A percentile compares a stretch with the other conserved stretches of the same genome.
phyloP scores from a whole-genome alignment of 2,797 vertebrate genomes.

The Sparidentex hasta region DNA sequence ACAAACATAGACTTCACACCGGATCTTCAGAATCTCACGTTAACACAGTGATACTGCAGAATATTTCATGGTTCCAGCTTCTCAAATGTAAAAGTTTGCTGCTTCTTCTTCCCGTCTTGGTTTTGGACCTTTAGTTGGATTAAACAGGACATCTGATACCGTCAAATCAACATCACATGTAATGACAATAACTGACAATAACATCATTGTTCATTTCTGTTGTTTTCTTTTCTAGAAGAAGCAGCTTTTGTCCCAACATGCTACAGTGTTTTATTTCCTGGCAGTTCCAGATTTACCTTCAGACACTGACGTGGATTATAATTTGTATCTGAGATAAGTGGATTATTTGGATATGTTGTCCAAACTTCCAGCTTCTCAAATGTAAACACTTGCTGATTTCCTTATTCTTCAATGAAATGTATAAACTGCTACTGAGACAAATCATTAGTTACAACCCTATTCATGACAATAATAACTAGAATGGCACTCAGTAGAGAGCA shows the following conservation, averaged over 20 bases:
- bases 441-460: not conserved
- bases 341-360: not conserved
- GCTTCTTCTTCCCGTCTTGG: not conserved
- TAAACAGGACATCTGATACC: not conserved
- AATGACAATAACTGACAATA: not conserved
- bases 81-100: not conserved
- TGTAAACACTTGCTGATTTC: not conserved
- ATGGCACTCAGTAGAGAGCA: too few relatives aligned
- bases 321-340: not conserved
- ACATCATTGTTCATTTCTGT: not conserved
- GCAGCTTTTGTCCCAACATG: too few relatives aligned
- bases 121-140: not conserved
- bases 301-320: not conserved
- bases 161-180: not conserved
- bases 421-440: too few relatives aligned
- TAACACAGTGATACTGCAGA: not conserved
- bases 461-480: not conserved
- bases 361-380: not conserved
- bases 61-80: not conserved
- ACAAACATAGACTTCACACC: conserved; percentile 5
- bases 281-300: not conserved
- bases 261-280: too few relatives aligned
- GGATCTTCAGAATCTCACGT: not conserved
- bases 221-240: too few relatives aligned
- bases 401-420: not conserved